Evolutionary conservation across 1,140 invertebrate species (phyloP), one percentile per base, ranked within the genome.

Genomic region (Apis florea): DNA sequence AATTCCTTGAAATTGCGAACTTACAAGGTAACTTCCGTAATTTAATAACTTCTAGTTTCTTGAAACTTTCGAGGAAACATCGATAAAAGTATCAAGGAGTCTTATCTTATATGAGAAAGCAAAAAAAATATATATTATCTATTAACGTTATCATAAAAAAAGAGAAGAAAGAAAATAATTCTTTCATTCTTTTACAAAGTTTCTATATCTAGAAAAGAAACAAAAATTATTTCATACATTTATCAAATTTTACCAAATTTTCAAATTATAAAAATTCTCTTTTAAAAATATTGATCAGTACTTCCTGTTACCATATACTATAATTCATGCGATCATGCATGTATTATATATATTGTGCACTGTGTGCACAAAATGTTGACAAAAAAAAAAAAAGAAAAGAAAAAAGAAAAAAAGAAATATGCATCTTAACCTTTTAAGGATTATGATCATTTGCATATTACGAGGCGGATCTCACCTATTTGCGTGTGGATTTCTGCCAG

Each of bases 361-460:
- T 19, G n/a, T n/a, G 31, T 17, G 8, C 5, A 24, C 58, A n/a
- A 19, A 40, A 40, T 40, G 59, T 31, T 12, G 19, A n/a, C 31
- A 40, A 54, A 26, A 51, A 70, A 66, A 72, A 49, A 47, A 58
- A 11, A 13, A 15, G 49, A 26, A 47, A 75, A 49, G 21, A 66
- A 51, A 10, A 69, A 61, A 73, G 2, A 2, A 51, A 68, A 69
- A 24, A 59, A 47, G 1, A 66, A 21, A 66, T n/a, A 21, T 64
- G 59, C 17, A 47, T 74, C 24, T 68, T 61, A 54, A 82, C 61
- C 83, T 76, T 82, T 81, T 70, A 79, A 26, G 21, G 58, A 84
- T 84, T 70, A 69, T 58, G 63, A 70, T 80, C 79, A 82, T 84
- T 81, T 80, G 71, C 79, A 84, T 82, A 82, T 83, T 83, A 83